Percentiles rank a stretch among this genome's conserved stretches.
phyloP scores from a whole-genome alignment of 2,797 vertebrate genomes.

The Leontopithecus rosalia region DNA sequence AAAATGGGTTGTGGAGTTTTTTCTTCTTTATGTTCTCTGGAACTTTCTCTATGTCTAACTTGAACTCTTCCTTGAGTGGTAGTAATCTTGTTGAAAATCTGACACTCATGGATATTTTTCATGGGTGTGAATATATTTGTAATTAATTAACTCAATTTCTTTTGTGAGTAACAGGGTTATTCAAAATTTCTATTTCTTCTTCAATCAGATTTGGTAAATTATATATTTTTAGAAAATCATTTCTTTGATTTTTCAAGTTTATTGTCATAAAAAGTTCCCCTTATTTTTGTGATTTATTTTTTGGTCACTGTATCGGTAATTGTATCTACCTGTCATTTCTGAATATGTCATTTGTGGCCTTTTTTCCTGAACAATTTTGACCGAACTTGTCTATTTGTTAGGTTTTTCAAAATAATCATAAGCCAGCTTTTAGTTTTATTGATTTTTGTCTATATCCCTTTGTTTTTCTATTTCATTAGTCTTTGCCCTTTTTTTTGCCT shows the following conservation, averaged over 20 bases:
- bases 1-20: not conserved
- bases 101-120: not conserved
- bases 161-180: not conserved
- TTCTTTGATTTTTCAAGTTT: not conserved
- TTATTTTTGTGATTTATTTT: not conserved
- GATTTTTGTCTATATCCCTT: conserved; percentile 24
- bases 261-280: not conserved
- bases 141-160: not conserved
- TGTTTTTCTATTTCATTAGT: conserved; percentile 1
- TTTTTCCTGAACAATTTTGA: not conserved
- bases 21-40: not conserved
- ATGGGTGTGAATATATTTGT: not conserved
- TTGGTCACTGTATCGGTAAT: not conserved
- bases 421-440: not conserved
- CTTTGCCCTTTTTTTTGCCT: not conserved
- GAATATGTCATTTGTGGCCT: not conserved
- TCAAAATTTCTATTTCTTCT: not conserved
- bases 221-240: not conserved
- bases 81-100: not conserved
- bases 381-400: not conserved
- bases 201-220: not conserved
- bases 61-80: not conserved
- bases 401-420: not conserved
- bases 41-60: not conserved
- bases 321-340: not conserved